phyloP scores from a whole-genome alignment of 2,113 vertebrate genomes.

The Phalacrocorax carbo region DNA sequence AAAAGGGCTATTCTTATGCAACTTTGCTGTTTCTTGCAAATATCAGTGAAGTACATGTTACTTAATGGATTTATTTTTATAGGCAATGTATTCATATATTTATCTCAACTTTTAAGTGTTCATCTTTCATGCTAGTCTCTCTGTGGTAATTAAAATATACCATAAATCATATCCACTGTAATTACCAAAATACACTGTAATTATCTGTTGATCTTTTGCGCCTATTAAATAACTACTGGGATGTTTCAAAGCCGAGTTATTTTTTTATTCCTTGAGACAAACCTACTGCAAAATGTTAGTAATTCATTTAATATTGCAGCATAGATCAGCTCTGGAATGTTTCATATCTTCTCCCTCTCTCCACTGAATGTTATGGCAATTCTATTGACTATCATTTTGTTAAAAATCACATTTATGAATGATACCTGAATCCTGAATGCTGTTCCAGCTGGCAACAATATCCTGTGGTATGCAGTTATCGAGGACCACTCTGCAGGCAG shows the following conservation, averaged over 20 bases:
- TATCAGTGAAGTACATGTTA: not conserved
- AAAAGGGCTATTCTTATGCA: not conserved
- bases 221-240: slow-evolving; percentile 32
- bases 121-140: slow-evolving; percentile 22
- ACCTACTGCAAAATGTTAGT: not conserved
- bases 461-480: not conserved
- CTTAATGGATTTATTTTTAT: slow-evolving; percentile 35
- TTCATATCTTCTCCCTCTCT: not conserved
- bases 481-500: not conserved
- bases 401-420: slow-evolving; percentile 22
- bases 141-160: slow-evolving; percentile 47
- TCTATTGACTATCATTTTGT: slow-evolving; percentile 8
- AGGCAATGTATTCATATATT: not conserved
- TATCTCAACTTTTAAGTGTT: slow-evolving; percentile 40
- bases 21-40: not conserved
- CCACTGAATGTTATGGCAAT: not conserved
- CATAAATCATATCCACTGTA: slow-evolving; percentile 34
- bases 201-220: slow-evolving; percentile 44
- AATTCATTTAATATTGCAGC: slow-evolving; percentile 16
- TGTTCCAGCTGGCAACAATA: not conserved
- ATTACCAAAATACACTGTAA: slow-evolving; percentile 45
- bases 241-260: slow-evolving; percentile 40
- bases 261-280: slow-evolving; percentile 19
- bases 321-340: not conserved
- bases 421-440: not conserved